Evolutionary conservation across 2,113 vertebrate species (phyloP).

Genomic region (Toxostoma redivivum): DNA sequence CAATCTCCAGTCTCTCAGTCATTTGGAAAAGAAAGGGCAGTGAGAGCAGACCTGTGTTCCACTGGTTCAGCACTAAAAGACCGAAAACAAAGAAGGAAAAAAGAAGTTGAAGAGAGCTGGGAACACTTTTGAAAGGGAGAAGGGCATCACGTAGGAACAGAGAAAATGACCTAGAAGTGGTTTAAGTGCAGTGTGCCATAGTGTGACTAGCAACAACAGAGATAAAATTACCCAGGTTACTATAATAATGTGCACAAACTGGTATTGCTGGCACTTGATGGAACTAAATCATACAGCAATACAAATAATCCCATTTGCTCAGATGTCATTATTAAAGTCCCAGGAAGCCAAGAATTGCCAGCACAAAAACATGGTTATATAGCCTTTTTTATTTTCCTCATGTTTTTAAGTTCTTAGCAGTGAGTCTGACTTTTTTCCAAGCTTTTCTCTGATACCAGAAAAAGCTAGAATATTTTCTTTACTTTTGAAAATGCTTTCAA

Average conservation of each 20-base stretch:
- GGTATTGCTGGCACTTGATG: neutral
- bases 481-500: neutral
- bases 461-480: neutral
- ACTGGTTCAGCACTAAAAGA: neutral
- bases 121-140: neutral
- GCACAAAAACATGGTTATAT: neutral
- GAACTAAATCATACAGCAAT: neutral
- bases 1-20: neutral
- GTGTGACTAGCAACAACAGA: neutral
- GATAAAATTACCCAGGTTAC: neutral
- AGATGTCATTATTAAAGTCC: neutral
- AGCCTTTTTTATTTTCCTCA: neutral
- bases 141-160: fast-evolving
- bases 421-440: neutral
- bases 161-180: neutral
- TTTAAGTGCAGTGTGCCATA: neutral
- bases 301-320: neutral
- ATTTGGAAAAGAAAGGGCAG: neutral
- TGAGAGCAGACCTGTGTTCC: neutral
- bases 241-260: neutral
- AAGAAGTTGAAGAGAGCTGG: neutral
- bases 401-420: neutral
- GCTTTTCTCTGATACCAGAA: neutral
- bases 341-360: neutral
- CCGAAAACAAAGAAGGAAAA: neutral